phyloP scores from a whole-genome alignment of 2,797 vertebrate species.

The Syngnathus rostellatus region DNA sequence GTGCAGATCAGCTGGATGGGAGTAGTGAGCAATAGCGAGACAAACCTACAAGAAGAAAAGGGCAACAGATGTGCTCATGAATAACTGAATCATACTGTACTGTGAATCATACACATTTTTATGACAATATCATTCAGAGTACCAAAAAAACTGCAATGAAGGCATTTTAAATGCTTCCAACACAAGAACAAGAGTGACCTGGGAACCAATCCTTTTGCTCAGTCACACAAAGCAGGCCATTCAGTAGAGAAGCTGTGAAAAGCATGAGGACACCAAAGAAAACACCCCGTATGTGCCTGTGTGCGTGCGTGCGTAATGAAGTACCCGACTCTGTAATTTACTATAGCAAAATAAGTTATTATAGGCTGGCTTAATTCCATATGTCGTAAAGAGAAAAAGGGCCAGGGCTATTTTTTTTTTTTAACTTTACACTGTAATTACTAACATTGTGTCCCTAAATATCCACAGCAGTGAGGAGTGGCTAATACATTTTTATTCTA shows the following conservation, averaged over 20 bases:
- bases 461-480: slow-evolving; percentile 20
- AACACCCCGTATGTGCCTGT: slow-evolving; percentile 1
- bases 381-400: slow-evolving; percentile 44
- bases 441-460: slow-evolving; percentile 46
- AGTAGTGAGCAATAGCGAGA: slow-evolving; percentile 96
- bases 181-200: slow-evolving; percentile 29
- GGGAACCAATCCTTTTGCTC: slow-evolving; percentile 17
- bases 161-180: slow-evolving; percentile 6
- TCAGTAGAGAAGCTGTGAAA: slow-evolving; percentile 54
- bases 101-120: too few species aligned
- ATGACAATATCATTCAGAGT: background rate
- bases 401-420: slow-evolving; percentile 33
- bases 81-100: background rate
- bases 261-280: slow-evolving; percentile 38
- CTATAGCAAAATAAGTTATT: slow-evolving; percentile 53
- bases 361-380: slow-evolving; percentile 56
- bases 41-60: slow-evolving; percentile 75
- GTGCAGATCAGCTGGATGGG: slow-evolving; percentile 92
- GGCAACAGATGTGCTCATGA: slow-evolving; percentile 1
- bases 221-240: slow-evolving; percentile 56
- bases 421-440: slow-evolving; percentile 58
- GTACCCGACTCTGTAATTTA: slow-evolving; percentile 64
- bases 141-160: slow-evolving; percentile 6
- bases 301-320: slow-evolving; percentile 14
- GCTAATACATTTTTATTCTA: slow-evolving; percentile 30